A percentile compares a stretch with the other conserved stretches of the same genome.
These are phyloP conservation scores for Loris lydekkerianus DNA, from an alignment of 2,797 vertebrate genomes.

Conservation along the genomic window DNA sequence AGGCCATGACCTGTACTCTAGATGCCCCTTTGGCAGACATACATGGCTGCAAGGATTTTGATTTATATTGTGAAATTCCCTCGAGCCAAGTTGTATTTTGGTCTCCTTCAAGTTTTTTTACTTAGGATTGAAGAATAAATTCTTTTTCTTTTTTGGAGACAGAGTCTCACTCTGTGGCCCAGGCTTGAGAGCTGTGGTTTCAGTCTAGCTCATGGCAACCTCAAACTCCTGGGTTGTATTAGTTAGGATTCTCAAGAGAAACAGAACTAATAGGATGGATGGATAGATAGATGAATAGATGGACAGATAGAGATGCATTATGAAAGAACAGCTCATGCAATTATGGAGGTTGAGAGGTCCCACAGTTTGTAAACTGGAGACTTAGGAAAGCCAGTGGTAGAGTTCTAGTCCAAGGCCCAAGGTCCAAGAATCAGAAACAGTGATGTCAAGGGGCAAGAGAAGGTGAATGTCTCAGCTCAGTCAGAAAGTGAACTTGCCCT, in stretches of 20 bases:
- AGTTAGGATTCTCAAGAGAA: neutral
- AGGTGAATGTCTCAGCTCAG: neutral
- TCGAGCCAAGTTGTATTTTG: neutral
- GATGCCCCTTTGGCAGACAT: neutral
- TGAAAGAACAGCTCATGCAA: neutral
- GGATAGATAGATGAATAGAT: neutral
- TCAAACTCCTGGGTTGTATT: neutral
- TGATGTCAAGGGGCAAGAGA: neutral
- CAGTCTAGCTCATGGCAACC: no score
- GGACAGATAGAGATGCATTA: neutral
- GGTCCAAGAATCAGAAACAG: neutral
- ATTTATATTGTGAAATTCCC: neutral
- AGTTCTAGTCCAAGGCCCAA: neutral
- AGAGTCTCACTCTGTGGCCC: neutral
- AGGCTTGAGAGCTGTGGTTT: no score
- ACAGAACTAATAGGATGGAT: neutral
- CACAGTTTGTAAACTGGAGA: neutral
- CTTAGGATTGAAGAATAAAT: slow-evolving; percentile 1
- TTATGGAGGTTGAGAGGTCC: neutral
- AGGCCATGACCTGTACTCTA: neutral
- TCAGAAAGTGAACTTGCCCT: neutral
- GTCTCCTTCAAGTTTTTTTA: slow-evolving; percentile 8
- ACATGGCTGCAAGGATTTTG: neutral
- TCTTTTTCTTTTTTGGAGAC: neutral
- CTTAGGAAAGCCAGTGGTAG: neutral